Base-by-base conservation (phyloP, 1,140 invertebrate genomes). In the Druon quercuslanigerum region DNA sequence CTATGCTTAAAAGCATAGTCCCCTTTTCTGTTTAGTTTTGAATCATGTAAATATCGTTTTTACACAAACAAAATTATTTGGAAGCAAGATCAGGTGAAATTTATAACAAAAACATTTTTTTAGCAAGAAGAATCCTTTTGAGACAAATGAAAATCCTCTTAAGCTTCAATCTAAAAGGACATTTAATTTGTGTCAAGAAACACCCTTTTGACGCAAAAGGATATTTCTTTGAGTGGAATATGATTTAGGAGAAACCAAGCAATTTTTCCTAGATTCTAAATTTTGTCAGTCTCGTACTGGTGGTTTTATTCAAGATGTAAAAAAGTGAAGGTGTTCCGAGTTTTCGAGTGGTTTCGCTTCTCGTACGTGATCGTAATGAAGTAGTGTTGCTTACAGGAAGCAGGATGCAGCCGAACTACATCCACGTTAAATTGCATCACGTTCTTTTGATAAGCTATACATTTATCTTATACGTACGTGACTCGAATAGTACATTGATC, bases 341-440 rank as follows among this genome's bases (percentile, higher is more conserved):
- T 66, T 66, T 57, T 46, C 40, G 40, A 20, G 56, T 66, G 40
- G 40, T 14, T 46, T 25, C n/a, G 60, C 60, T n/a, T 66, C 20
- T 40, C 13, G 60, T 66, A 66, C 60, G 60, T 66, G 60, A 25
- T 66, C 40, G 57, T 60, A 60, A 60, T 60, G 57, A 60, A 12
- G 12, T 60, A 60, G 19, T 60, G 12, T 19, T 46, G 60, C 60
- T 66, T 66, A 66, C 25, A 66, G 60, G 60, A 66, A 66, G 60
- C 60, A 66, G 60, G 60, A 66, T 66, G 60, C 60, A 40, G 60
- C n/a, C 60, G 25, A 66, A 66, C 25, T 66, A 66, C 25, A 60
- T 60, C 14, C 57, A 60, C 25, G 57, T 40, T 16, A 60, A 20
- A 60, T 60, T 60, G 20, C 57, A 33, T 60, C 57, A 11, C 57